phyloP scores from a whole-genome alignment of 2,888 invertebrate species.

The Amphipoea oculea region DNA sequence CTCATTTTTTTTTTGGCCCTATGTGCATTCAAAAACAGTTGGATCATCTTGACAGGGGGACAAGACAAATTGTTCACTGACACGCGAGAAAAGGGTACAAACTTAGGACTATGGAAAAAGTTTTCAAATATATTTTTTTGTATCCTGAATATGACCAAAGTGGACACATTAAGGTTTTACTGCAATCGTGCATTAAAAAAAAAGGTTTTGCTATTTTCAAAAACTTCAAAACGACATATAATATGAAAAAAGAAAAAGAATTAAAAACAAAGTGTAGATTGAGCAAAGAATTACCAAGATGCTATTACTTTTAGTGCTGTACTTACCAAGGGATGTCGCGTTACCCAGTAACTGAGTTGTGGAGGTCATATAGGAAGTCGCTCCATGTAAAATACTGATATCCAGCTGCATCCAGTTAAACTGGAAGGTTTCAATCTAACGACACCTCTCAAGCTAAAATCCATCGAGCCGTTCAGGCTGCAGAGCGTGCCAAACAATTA shows the following conservation, averaged over 20 bases:
- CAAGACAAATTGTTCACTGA: slow-evolving; percentile 47
- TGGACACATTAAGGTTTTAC: neutral
- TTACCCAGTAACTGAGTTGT: neutral
- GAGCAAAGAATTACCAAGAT: neutral
- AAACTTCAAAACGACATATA: too few species aligned
- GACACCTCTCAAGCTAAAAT: too few species aligned
- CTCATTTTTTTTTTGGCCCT: neutral
- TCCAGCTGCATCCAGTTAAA: neutral
- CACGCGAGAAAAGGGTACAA: slow-evolving; percentile 19
- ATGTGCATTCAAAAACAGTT: slow-evolving; percentile 26
- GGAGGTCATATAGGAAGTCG: neutral
- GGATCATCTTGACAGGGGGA: slow-evolving; percentile 13
- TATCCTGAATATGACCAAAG: neutral
- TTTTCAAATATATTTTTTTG: neutral
- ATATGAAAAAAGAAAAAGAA: too few species aligned
- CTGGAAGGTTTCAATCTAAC: too few species aligned
- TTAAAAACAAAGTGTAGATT: neutral
- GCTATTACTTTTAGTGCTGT: neutral
- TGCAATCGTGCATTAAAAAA: neutral
- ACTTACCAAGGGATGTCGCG: neutral
- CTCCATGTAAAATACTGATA: neutral
- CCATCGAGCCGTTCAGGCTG: too few species aligned
- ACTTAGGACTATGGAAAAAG: neutral
- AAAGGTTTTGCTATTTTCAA: too few species aligned
- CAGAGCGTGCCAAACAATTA: too few species aligned